phyloP scores from a whole-genome alignment of 1,140 invertebrate species.

The Drosophila repleta region DNA sequence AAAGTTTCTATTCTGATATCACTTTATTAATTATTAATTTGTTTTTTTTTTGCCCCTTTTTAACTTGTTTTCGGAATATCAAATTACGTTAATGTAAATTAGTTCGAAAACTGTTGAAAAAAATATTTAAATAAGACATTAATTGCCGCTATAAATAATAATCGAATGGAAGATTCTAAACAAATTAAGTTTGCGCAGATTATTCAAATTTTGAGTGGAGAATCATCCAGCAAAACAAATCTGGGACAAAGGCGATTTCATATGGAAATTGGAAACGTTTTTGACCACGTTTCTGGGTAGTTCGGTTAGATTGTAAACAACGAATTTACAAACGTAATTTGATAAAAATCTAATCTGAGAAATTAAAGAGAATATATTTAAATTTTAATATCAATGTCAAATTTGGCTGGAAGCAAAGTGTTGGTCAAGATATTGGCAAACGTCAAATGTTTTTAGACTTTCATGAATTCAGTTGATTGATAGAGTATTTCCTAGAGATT shows the following conservation, averaged over 20 bases:
- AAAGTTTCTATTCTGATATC: neutral
- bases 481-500: neutral
- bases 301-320: no score
- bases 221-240: neutral
- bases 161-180: neutral
- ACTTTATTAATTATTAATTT: neutral
- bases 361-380: no score
- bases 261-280: slow-evolving; percentile 5
- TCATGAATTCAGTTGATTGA: neutral
- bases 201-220: neutral
- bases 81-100: slow-evolving; percentile 14
- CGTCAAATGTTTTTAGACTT: no score
- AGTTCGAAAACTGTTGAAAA: slow-evolving; percentile 10
- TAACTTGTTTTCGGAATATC: slow-evolving; percentile 13
- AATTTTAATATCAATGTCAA: no score
- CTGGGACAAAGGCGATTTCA: slow-evolving; percentile 1
- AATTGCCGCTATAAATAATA: neutral
- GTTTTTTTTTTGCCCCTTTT: neutral
- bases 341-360: no score
- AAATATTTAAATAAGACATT: slow-evolving; percentile 1
- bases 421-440: no score
- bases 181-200: neutral
- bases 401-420: neutral
- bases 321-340: no score
- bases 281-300: neutral